phyloP scores from a whole-genome alignment of 2,797 vertebrate species.

The Danio albolineatus region DNA sequence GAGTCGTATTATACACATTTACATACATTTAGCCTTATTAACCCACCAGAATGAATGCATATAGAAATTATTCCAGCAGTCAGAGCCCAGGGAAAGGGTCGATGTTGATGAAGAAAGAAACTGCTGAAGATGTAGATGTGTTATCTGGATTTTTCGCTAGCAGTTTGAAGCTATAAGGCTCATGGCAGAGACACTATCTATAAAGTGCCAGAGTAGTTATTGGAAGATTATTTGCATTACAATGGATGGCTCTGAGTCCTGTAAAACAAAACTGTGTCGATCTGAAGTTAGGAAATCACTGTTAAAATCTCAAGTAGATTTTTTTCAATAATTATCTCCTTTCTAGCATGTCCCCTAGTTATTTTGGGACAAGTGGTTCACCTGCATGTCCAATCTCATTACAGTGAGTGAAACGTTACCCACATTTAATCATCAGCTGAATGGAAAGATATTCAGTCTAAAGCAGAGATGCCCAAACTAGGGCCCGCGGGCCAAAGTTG shows the following conservation, averaged over 20 bases:
- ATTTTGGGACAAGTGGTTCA: background rate
- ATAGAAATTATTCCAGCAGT: constrained; percentile 35
- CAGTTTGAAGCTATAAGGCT: background rate
- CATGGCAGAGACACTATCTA: background rate
- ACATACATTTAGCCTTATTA: constrained; percentile 63
- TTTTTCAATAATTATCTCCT: constrained; percentile 20
- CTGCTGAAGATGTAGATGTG: background rate
- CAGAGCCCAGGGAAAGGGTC: background rate
- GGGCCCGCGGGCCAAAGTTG: too few relatives aligned
- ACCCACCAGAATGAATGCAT: constrained; percentile 57
- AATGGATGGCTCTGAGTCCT: background rate
- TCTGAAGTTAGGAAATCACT: background rate
- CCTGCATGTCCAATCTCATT: constrained; percentile 8
- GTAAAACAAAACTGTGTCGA: background rate
- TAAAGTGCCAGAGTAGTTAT: constrained; percentile 1
- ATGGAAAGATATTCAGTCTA: background rate
- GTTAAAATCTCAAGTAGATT: background rate
- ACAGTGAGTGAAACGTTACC: background rate
- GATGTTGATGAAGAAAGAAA: constrained; percentile 11
- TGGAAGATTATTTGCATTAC: background rate
- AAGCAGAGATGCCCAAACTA: too few relatives aligned
- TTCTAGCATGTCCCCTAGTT: background rate
- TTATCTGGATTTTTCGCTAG: background rate
- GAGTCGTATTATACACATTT: constrained; percentile 58
- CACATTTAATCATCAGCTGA: background rate